Conservation (phyloP, 2,797 vertebrate genomes). For the Rhyacichthys aspro region DNA sequence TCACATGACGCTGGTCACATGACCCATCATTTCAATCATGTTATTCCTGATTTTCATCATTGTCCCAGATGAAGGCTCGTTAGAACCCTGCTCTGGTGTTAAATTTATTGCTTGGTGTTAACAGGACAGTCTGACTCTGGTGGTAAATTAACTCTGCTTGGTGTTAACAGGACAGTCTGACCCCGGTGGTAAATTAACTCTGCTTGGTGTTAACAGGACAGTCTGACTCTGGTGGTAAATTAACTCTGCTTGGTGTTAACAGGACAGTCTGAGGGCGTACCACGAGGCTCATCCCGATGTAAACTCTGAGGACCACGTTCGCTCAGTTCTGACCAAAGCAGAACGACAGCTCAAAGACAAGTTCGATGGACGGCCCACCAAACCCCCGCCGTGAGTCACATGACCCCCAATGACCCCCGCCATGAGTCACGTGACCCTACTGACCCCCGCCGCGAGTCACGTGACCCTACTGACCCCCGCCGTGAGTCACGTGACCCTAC, state of each 20-base stretch:
- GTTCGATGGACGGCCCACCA: constrained; percentile 83
- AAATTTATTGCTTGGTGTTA: too few relatives aligned
- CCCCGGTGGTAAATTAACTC: too few relatives aligned
- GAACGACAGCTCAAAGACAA: constrained; percentile 86
- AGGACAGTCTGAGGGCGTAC: constrained; percentile 80
- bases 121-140: too few relatives aligned
- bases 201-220: too few relatives aligned
- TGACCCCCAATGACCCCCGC: too few relatives aligned
- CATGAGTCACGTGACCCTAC: neutral
- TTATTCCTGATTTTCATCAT: too few relatives aligned
- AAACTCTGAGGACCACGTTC: constrained; percentile 77
- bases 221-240: neutral
- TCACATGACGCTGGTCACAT: too few relatives aligned
- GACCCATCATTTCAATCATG: too few relatives aligned
- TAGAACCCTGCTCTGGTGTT: too few relatives aligned
- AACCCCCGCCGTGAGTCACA: constrained; percentile 85
- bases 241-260: constrained; percentile 8
- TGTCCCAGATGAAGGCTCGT: too few relatives aligned
- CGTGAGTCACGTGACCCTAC: too few relatives aligned
- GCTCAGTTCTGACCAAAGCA: constrained; percentile 84
- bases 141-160: too few relatives aligned
- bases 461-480: neutral
- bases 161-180: constrained; percentile 74
- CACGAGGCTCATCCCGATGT: constrained; percentile 79
- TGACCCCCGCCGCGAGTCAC: neutral